Base-by-base conservation (phyloP, 1,140 invertebrate species). In the Wiebesia pumilae region DNA sequence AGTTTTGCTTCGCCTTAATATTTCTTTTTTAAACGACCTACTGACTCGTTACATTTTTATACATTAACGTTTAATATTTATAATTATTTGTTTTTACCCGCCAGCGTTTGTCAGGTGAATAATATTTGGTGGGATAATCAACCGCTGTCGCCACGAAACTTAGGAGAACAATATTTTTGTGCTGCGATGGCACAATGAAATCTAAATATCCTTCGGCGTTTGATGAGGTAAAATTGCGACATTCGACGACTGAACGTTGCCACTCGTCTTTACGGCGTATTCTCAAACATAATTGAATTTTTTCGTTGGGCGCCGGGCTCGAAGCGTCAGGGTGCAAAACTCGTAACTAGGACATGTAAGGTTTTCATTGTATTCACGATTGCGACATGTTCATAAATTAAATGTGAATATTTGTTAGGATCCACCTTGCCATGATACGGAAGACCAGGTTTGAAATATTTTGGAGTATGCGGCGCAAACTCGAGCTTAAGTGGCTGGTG, bases 381-480 rank as follows among this genome's bases (percentile, higher is more conserved):
- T 7, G 7, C 40, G 58, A 14, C 24, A 24, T 27, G 3, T 27
- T 3, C 2, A 27, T 27, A 79, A 79, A 30, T 77, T 1, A 35
- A 16, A 35, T 12, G 14, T 35, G 12, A 69, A 14, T 33, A 21
- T 14, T 33, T 62, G 9, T 62, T 62, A 40, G 21, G 0, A 21
- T 40, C 4, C 88, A 95, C 95, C 92, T 96, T 96, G 87, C 96
- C 94, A 88, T 95, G 94, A 88, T 96, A 96, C 1, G 96, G 96
- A 65, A 96, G 91, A 47, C 95, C 95, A 0, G 95, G 94, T 87
- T 96, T 96, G 87, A 96, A 95, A 87, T 95, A 95, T 69, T 94
- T 94, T 3, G 94, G 91, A 4, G 94, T 94, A 35, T 95, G 94
- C 1, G 92, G 90, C 0, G 94, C 88, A 87, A 95, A 95, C 86